phyloP scores from a whole-genome alignment of 2,113 vertebrate species.

The Synchiropus splendidus region DNA sequence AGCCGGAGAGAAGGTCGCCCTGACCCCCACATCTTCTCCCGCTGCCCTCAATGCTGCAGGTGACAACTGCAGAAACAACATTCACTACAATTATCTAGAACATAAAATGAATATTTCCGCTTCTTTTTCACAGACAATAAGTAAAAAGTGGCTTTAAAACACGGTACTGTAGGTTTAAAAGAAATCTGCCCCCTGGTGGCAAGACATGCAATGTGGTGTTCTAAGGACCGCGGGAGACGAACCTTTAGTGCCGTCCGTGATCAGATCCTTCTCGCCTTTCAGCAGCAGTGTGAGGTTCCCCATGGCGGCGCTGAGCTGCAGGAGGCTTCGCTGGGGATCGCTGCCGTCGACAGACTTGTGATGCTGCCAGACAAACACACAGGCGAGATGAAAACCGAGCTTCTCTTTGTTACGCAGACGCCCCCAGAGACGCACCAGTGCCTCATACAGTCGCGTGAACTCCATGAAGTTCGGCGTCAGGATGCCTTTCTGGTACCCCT shows the following conservation, averaged over 20 bases:
- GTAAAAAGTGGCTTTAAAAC: too few relatives aligned
- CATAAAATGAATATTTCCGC: too few relatives aligned
- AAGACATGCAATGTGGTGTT: not conserved
- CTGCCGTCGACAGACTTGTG: slow-evolving; percentile 70
- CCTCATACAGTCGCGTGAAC: slow-evolving; percentile 84
- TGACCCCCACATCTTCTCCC: slow-evolving; percentile 89
- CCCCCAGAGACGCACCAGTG: slow-evolving; percentile 72
- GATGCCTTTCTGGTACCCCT: slow-evolving; percentile 82
- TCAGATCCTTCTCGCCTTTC: slow-evolving; percentile 87
- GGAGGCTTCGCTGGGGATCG: slow-evolving; percentile 70
- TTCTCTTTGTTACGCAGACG: too few relatives aligned
- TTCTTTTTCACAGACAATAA: too few relatives aligned
- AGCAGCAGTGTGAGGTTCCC: slow-evolving; percentile 88
- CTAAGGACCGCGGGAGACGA: slow-evolving; percentile 27
- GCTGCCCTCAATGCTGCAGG: slow-evolving; percentile 81
- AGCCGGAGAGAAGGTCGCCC: slow-evolving; percentile 88
- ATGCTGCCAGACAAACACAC: slow-evolving; percentile 62
- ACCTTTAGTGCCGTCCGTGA: slow-evolving; percentile 87
- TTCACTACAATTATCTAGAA: too few relatives aligned
- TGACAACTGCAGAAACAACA: slow-evolving; percentile 69
- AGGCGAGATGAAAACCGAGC: not conserved
- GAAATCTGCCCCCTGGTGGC: too few relatives aligned
- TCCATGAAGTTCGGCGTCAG: slow-evolving; percentile 93
- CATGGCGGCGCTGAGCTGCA: slow-evolving; percentile 84
- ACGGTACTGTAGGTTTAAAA: too few relatives aligned